Evolutionary conservation across 2,113 vertebrate species (phyloP), one percentile per base, ranked within the genome.

Genomic region (Tragelaphus strepsiceros): DNA sequence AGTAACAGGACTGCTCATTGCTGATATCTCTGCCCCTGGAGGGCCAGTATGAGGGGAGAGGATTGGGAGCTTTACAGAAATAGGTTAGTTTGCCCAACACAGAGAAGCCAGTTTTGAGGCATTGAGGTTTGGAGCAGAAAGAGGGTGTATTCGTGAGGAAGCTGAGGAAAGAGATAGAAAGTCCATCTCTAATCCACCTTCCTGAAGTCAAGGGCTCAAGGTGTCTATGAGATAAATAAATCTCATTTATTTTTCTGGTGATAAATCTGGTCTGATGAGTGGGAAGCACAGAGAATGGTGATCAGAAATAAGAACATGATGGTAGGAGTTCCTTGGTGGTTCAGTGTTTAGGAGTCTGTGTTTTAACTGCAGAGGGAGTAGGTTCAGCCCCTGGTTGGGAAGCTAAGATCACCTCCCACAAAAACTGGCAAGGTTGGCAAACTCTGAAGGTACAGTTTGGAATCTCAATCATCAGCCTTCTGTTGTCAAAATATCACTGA

Each of bases 391-490:
- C 32, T 67, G 62, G 62, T 67, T 67, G 32, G 62, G 16, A 3
- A 19, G 32, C 32, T 67, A 19, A 67, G 62, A 67, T 67, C 0
- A 0, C 32, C 7, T 4, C 16, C 4, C 16, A 2, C 16, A n/a
- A 19, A 67, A 74, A 74, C 67, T 13, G 67, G 19, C 67, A 43
- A 6, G 5, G 35, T 3, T 2, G 19, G 67, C 21, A 74, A 13
- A 7, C 71, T 43, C 35, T 14, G 21, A 74, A 43, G 11, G 71
- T 14, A 13, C 11, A 43, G 10, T 74, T 67, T 74, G 35, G 24
- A 11, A 24, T 43, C 43, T 43, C 43, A 43, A 43, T 43, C 43
- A 43, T 43, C 43, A 43, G 43, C 11, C 21, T 39, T 12, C 71
- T 74, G 5, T 13, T 24, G 35, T 74, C 71, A 43, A 43, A 74